Conservation (phyloP, 2,113 vertebrate species). For the Thalassarche chlororhynchos region DNA sequence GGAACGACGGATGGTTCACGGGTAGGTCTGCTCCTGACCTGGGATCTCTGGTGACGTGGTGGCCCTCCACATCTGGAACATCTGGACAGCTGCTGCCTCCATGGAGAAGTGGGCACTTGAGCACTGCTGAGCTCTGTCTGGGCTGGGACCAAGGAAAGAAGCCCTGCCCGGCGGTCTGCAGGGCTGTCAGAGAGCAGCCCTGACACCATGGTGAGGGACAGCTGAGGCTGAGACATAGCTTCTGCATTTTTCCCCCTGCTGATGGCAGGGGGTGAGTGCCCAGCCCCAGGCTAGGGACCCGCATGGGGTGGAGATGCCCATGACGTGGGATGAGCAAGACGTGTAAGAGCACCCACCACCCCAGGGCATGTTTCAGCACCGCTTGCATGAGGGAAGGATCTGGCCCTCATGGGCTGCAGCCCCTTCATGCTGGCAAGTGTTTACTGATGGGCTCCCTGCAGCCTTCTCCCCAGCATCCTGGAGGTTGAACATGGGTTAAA, state of each 20-base stretch:
- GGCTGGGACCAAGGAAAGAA: background rate
- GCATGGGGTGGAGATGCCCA: background rate
- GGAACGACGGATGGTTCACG: accelerated
- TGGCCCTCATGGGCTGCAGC: background rate
- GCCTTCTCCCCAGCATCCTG: background rate
- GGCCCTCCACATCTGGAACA: background rate
- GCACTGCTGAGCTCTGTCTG: background rate
- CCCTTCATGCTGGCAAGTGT: background rate
- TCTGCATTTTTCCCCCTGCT: background rate
- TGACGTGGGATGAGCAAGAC: background rate
- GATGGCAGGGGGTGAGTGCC: too few species aligned
- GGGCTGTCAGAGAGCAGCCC: background rate
- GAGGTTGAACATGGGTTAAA: background rate
- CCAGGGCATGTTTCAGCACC: accelerated
- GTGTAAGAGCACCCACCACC: background rate
- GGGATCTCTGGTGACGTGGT: background rate
- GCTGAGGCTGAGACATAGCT: background rate
- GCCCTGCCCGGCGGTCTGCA: background rate
- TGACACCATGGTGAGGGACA: background rate
- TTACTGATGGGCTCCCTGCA: background rate
- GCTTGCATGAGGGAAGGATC: background rate
- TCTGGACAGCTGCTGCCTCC: background rate
- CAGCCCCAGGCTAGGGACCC: too few species aligned
- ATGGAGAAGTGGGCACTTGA: background rate
- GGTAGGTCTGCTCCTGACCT: background rate